phyloP scores from a whole-genome alignment of 2,888 invertebrate species.

The Chirona hameri region DNA sequence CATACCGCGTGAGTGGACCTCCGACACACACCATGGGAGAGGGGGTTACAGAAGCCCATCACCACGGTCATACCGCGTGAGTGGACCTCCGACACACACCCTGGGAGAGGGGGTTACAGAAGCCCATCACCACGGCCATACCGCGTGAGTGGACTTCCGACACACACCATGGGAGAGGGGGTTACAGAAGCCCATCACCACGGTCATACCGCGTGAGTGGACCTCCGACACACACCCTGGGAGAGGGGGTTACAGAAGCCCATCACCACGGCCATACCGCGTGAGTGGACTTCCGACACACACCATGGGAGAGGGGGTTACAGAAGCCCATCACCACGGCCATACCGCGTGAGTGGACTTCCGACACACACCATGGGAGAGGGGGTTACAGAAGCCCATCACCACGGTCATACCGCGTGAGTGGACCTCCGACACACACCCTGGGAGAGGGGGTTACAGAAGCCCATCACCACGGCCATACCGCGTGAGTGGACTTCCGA shows the following conservation, averaged over 20 bases:
- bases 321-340: conserved; percentile 32
- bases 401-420: conserved; percentile 32
- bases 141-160: not conserved
- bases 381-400: conserved; percentile 26
- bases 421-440: not conserved
- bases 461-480: conserved; percentile 33
- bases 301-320: too few species aligned
- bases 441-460: not conserved
- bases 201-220: conserved; percentile 30
- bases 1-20: conserved; percentile 29
- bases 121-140: conserved; percentile 33
- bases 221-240: too few species aligned
- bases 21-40: too few species aligned
- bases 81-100: too few species aligned
- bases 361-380: too few species aligned
- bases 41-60: too few species aligned
- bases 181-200: conserved; percentile 31
- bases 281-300: not conserved
- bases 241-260: not conserved
- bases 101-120: not conserved
- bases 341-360: conserved; percentile 28
- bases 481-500: not conserved
- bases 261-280: conserved; percentile 33
- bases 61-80: too few species aligned
- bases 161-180: too few species aligned